Percentiles rank a stretch among this genome's conserved stretches.
phyloP scores from a whole-genome alignment of 2,888 invertebrate genomes.

The Anthrax anthrax region DNA sequence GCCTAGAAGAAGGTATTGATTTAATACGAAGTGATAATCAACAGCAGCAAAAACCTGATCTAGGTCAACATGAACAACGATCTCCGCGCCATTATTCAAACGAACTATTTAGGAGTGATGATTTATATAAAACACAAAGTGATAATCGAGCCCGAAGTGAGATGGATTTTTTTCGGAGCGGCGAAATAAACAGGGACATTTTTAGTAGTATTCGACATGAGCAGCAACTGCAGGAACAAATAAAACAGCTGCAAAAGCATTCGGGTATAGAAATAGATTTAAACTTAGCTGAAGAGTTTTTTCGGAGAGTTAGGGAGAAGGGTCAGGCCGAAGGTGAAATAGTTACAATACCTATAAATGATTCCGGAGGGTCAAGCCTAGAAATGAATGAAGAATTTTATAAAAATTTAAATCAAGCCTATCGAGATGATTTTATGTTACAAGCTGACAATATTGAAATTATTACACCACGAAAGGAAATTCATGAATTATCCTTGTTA shows the following conservation, averaged over 20 bases:
- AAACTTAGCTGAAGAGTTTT: slow-evolving; percentile 19
- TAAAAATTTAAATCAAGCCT: slow-evolving; percentile 73
- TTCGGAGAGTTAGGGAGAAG: slow-evolving; percentile 26
- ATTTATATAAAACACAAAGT: slow-evolving; percentile 6
- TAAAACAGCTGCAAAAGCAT: slow-evolving; percentile 3
- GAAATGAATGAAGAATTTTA: slow-evolving; percentile 59
- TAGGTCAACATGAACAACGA: slow-evolving; percentile 19
- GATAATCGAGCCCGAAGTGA: slow-evolving; percentile 13
- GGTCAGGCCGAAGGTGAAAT: slow-evolving; percentile 19
- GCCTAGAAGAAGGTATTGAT: slow-evolving; percentile 50
- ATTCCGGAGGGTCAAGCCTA: slow-evolving; percentile 21
- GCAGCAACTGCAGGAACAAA: background rate
- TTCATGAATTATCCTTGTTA: slow-evolving; percentile 16
- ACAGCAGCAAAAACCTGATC: slow-evolving; percentile 28
- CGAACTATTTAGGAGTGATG: slow-evolving; percentile 20
- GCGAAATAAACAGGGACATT: slow-evolving; percentile 17
- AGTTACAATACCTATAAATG: slow-evolving; percentile 24
- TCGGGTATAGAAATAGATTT: slow-evolving; percentile 11
- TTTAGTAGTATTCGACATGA: slow-evolving; percentile 14
- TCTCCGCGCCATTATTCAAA: slow-evolving; percentile 15
- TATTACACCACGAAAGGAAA: slow-evolving; percentile 7
- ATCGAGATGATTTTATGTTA: slow-evolving; percentile 49
- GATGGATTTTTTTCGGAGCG: slow-evolving; percentile 21
- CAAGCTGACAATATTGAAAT: slow-evolving; percentile 7
- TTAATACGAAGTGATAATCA: slow-evolving; percentile 31